Evolutionary conservation across 2,888 invertebrate genomes (phyloP).

Genomic region (Microctonus hyperodae): DNA sequence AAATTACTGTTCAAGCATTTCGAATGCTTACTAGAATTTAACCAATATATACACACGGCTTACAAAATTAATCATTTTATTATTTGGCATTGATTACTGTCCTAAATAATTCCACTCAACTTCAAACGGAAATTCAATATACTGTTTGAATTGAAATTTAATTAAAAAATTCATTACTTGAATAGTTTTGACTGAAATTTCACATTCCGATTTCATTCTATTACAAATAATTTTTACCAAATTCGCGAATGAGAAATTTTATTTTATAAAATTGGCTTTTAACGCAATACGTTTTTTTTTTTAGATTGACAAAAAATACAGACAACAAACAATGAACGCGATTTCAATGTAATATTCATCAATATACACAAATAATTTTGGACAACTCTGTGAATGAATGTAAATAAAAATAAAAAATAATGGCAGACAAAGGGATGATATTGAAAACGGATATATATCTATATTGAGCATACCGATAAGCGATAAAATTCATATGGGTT

Average conservation of each 20-base stretch:
- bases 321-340: not conserved
- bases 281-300: too few species aligned
- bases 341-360: not conserved
- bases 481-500: not conserved
- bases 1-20: slow-evolving; percentile 20
- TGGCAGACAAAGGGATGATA: not conserved
- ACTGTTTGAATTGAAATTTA: not conserved
- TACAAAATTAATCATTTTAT: not conserved
- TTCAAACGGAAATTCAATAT: not conserved
- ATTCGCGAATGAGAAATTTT: not conserved
- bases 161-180: not conserved
- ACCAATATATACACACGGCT: not conserved
- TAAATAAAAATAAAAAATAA: not conserved
- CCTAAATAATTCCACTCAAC: not conserved
- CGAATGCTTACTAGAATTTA: not conserved
- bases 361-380: not conserved
- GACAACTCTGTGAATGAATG: not conserved
- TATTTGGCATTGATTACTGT: not conserved
- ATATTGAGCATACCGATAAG: not conserved
- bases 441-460: not conserved
- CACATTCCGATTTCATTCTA: too few species aligned
- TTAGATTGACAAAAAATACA: not conserved
- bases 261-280: not conserved
- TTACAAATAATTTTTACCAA: too few species aligned
- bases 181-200: not conserved